Base-by-base conservation (phyloP, 2,113 vertebrate genomes). In the Scomber scombrus region DNA sequence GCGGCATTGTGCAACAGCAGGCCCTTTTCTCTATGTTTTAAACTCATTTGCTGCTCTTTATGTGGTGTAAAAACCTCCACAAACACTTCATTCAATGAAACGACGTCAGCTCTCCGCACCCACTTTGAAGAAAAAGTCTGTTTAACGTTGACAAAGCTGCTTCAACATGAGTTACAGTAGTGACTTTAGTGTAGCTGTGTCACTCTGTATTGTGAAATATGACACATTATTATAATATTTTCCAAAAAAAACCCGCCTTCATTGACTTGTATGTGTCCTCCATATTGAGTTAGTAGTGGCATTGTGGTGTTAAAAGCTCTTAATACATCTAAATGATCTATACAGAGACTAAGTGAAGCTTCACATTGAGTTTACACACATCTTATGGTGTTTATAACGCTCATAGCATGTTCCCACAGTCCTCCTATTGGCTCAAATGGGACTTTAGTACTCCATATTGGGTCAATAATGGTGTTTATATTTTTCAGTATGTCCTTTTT, bases 11-110 rank as follows among this genome's bases (percentile, higher is more conserved):
- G 70, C 54, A 64, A 57, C 56, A 0, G 11, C n/a, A 58, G 6
- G 49, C 21, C 78, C 3, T 71, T 78, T 85, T 43, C 31, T n/a
- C 0, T 15, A 7, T 18, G 5, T 60, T 40, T 47, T 16, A 26
- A 8, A 55, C 0, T 10, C 1, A 0, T 14, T 62, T 63, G 60
- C 51, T 75, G 72, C 12, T 45, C 49, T 63, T 15, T 31, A 3
- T 21, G 40, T 8, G 43, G 16, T 19, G 11, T 8, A 14, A 18
- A 26, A 50, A 40, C 55, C 56, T 14, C 15, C 29, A 64, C 12
- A 29, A 40, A 3, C n/a, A 11, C 43, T 40, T 40, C 3, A 49
- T 61, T 69, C 21, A 68, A 66, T 40, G 15, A 54, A 6, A 43
- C 15, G 50, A 11, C 4, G 5, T 21, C 31, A 23, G 21, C 23